Conservation (phyloP, 2,113 vertebrate genomes). For the Sceloporus undulatus region DNA sequence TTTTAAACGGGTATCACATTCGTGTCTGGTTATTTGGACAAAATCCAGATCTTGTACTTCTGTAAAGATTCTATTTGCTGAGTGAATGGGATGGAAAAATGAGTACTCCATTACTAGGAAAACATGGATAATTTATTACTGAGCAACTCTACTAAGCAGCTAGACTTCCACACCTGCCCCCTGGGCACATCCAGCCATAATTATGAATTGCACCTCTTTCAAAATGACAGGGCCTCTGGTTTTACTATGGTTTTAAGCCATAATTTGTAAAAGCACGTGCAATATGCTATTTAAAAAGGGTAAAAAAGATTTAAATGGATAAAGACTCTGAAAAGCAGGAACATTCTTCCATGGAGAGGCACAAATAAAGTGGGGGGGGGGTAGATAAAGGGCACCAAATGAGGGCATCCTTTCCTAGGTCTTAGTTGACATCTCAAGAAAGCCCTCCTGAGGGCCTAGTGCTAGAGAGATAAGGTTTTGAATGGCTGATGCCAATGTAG, state of each 20-base stretch:
- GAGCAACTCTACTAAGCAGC: conserved; percentile 49
- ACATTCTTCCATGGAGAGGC: background rate
- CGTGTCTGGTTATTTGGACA: conserved; percentile 42
- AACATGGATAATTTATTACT: background rate
- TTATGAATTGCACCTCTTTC: conserved; percentile 60
- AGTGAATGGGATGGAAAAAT: conserved; percentile 28
- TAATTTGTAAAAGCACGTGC: conserved; percentile 66
- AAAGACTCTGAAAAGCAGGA: background rate
- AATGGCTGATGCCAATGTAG: too few relatives aligned
- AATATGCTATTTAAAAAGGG: background rate
- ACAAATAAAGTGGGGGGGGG: conserved; percentile 12
- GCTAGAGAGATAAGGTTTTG: background rate
- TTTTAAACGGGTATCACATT: conserved; percentile 25
- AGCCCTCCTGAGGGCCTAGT: background rate
- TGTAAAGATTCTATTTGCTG: conserved; percentile 53
- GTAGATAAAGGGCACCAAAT: conserved; percentile 40
- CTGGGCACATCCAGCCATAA: conserved; percentile 60
- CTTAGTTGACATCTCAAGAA: conserved; percentile 50
- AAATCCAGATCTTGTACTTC: conserved; percentile 15
- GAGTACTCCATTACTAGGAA: conserved; percentile 60
- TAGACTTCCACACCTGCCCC: conserved; percentile 67
- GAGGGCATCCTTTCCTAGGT: conserved; percentile 39
- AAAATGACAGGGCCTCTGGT: conserved; percentile 63
- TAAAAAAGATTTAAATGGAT: too few relatives aligned
- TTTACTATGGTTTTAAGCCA: conserved; percentile 65